Conservation (phyloP, 2,888 invertebrate genomes). For the Drosophila paranaensis region DNA sequence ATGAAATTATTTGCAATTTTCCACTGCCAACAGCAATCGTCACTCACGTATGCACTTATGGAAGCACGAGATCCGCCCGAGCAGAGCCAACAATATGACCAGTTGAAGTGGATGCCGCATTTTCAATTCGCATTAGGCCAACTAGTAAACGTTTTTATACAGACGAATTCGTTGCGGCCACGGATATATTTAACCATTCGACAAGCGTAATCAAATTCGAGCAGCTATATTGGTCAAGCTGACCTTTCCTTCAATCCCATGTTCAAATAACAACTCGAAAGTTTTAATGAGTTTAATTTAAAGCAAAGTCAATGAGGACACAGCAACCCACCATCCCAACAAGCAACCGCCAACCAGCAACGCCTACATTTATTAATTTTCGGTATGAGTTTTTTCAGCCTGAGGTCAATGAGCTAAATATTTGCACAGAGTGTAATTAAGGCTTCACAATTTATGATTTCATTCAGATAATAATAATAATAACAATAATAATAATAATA, state of each 20-base stretch:
- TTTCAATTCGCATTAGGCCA: background rate
- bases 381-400: background rate
- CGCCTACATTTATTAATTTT: background rate
- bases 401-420: background rate
- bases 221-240: background rate
- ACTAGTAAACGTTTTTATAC: background rate
- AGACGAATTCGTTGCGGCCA: background rate
- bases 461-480: constrained; percentile 51
- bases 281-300: constrained; percentile 31
- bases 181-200: background rate
- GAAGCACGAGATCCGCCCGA: background rate
- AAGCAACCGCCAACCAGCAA: background rate
- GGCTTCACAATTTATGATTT: background rate
- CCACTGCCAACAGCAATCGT: background rate
- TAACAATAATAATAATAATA: constrained; percentile 45
- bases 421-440: constrained; percentile 5
- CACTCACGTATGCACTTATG: constrained; percentile 5
- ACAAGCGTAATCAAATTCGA: background rate
- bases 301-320: background rate
- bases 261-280: background rate
- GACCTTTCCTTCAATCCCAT: background rate
- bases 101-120: background rate
- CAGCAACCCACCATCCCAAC: background rate
- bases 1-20: no score
- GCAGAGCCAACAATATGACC: background rate